Base-by-base conservation (phyloP, 2,888 invertebrate species). In the Morpho helenor region DNA sequence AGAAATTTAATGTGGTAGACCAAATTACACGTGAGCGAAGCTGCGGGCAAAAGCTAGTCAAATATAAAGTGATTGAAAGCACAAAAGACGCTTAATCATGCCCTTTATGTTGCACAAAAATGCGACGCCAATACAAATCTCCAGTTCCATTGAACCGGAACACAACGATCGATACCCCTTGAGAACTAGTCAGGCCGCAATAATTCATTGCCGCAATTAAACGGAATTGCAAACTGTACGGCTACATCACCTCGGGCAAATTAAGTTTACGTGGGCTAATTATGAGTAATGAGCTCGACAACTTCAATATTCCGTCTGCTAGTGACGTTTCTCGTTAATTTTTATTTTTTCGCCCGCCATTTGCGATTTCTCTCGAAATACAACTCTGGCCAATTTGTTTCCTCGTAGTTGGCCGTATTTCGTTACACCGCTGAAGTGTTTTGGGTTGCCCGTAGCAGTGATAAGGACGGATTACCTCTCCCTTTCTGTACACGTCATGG, bases 251-350 rank as follows among this genome's bases (percentile, higher is more conserved):
- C 63, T 66, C 65, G 66, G 52, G 73, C 63, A 76, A 83, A 86
- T 80, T 74, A 82, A 80, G 76, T 84, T 84, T 76, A 77, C 76
- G 73, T 69, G 66, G 63, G 74, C 79, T 87, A 85, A 87, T 87
- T 86, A 84, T 82, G 81, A 87, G 75, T 79, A 81, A 85, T 81
- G 79, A 78, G 77, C 76, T 68, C 67, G 66, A 67, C 66, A 71
- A 73, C 73, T 79, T 76, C 74, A 73, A 78, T 80, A 77, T 73
- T 72, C 70, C 68, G 66, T 69, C 72, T 72, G 72, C 68, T 65
- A 61, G 64, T 68, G 68, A 68, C 68, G 71, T 68, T 54, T 68
- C 69, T 64, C 66, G 71, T 73, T 69, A 70, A 76, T 76, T 79
- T 76, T 76, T 76, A 72, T 75, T 70, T 74, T 16, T 67, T 63